Percentiles rank a stretch among this genome's conserved stretches.
phyloP scores from a whole-genome alignment of 2,888 invertebrate genomes.

The Geotrupes spiniger region DNA sequence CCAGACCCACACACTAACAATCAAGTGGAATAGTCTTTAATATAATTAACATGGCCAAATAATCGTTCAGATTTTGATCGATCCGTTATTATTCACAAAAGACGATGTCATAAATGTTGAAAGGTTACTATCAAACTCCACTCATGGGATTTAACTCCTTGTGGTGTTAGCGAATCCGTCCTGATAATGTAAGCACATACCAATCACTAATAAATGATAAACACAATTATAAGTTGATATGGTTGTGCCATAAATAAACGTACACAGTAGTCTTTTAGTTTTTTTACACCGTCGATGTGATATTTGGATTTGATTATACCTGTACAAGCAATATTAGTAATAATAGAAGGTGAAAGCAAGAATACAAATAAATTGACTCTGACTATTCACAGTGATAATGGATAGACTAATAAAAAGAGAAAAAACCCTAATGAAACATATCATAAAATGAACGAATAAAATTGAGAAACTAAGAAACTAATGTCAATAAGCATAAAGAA shows the following conservation, averaged over 20 bases:
- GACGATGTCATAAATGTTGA: constrained; percentile 8
- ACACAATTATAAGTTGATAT: constrained; percentile 41
- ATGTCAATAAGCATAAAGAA: too few species aligned
- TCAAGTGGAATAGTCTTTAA: constrained; percentile 50
- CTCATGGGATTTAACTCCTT: constrained; percentile 17
- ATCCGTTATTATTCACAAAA: constrained; percentile 41
- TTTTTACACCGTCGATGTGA: too few species aligned
- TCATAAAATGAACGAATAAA: too few species aligned
- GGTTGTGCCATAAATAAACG: constrained; percentile 34
- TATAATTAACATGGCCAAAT: constrained; percentile 54
- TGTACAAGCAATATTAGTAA: too few species aligned
- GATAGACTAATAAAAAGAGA: too few species aligned
- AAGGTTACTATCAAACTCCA: constrained; percentile 25
- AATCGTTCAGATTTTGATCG: constrained; percentile 53
- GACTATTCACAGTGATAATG: too few species aligned
- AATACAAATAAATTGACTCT: neutral
- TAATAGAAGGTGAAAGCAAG: neutral
- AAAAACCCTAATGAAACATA: too few species aligned
- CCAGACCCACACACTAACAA: constrained; percentile 56
- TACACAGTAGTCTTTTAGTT: too few species aligned
- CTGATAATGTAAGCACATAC: constrained; percentile 37
- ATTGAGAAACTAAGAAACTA: too few species aligned
- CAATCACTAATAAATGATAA: constrained; percentile 39
- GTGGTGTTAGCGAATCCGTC: constrained; percentile 24
- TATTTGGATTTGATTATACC: too few species aligned